A percentile compares a stretch with the other conserved stretches of the same genome.
These are phyloP conservation scores for Leucophora obtusa DNA, from an alignment of 2,888 invertebrate species.

Conservation along the genomic window DNA sequence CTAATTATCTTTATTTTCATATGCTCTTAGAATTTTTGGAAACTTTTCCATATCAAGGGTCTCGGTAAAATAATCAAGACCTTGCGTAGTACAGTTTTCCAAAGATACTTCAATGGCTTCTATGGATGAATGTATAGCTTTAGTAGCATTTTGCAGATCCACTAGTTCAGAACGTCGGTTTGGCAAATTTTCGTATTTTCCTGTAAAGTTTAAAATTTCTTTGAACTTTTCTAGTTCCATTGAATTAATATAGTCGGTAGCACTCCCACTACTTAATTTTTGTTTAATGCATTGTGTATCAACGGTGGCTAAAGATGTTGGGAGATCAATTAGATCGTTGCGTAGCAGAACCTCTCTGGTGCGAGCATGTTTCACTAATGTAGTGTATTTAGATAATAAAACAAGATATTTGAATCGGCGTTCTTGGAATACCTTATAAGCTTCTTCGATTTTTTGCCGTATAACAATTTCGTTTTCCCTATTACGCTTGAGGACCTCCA, in stretches of 20 bases:
- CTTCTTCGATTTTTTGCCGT: conserved; percentile 72
- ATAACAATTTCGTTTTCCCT: conserved; percentile 68
- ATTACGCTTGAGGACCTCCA: conserved; percentile 72
- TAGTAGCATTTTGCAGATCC: conserved; percentile 67
- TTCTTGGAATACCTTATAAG: conserved; percentile 68
- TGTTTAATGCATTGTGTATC: conserved; percentile 60
- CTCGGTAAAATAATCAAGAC: conserved; percentile 69
- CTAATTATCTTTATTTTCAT: not conserved
- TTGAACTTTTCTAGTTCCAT: conserved; percentile 56
- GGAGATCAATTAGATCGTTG: conserved; percentile 44
- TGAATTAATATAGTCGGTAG: conserved; percentile 65
- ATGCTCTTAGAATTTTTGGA: conserved; percentile 24
- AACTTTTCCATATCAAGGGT: conserved; percentile 62
- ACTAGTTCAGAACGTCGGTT: conserved; percentile 64
- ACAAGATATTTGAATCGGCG: conserved; percentile 69
- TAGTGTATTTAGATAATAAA: conserved; percentile 66
- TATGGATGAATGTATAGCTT: conserved; percentile 65
- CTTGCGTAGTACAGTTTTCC: conserved; percentile 68
- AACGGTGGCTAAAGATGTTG: conserved; percentile 18
- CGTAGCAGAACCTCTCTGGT: conserved; percentile 63
- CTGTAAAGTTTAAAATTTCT: conserved; percentile 47
- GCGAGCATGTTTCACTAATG: conserved; percentile 65
- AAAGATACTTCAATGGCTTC: conserved; percentile 69
- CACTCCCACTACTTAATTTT: conserved; percentile 64
- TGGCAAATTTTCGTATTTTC: conserved; percentile 55